phyloP scores from a whole-genome alignment of 1,140 invertebrate species.

The Diorhabda sublineata region DNA sequence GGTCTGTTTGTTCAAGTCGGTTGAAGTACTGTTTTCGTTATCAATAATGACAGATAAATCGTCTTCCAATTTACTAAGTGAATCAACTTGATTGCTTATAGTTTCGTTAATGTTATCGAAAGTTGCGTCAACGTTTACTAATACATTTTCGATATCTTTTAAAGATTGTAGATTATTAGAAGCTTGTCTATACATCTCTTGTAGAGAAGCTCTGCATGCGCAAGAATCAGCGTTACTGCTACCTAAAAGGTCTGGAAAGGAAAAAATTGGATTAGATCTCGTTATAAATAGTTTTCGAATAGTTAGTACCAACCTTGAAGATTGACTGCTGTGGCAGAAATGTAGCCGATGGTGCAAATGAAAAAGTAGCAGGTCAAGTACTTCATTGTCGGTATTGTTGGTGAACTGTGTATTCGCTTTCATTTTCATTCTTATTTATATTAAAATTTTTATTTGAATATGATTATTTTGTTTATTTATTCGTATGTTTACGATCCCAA shows the following conservation, averaged over 20 bases:
- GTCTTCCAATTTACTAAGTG: not conserved
- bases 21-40: not conserved
- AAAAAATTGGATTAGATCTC: no score
- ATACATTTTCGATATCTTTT: no score
- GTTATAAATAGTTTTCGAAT: not conserved
- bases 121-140: no score
- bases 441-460: not conserved
- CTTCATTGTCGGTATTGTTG: not conserved
- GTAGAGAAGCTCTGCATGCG: not conserved
- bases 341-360: not conserved
- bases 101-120: no score
- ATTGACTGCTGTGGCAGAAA: not conserved
- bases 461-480: not conserved
- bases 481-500: no score
- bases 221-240: not conserved
- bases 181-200: no score
- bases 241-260: no score
- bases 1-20: not conserved
- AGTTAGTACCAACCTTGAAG: not conserved
- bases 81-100: not conserved
- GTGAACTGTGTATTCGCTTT: not conserved
- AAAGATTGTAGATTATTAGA: no score
- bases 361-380: not conserved
- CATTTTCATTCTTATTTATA: not conserved
- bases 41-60: not conserved